phyloP scores from a whole-genome alignment of 2,113 vertebrate genomes.

The Platanista minor region DNA sequence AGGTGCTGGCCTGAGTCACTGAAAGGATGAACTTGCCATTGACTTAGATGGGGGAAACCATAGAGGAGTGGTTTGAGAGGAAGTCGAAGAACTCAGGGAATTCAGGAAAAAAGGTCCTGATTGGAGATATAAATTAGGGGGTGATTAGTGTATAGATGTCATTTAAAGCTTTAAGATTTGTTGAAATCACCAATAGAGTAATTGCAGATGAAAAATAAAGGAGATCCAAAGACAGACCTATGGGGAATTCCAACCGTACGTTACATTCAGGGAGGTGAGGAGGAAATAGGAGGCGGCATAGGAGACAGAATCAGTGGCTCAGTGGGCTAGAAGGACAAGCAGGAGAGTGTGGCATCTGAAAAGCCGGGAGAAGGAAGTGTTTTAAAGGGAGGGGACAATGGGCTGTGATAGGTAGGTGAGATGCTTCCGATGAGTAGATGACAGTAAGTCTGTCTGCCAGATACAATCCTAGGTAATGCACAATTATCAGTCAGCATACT shows the following conservation, averaged over 20 bases:
- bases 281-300: not conserved
- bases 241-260: not conserved
- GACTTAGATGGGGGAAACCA: not conserved
- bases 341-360: not conserved
- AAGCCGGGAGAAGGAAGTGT: not conserved
- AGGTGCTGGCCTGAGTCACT: not conserved
- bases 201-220: not conserved
- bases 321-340: not conserved
- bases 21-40: not conserved
- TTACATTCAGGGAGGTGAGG: not conserved
- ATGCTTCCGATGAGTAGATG: not conserved
- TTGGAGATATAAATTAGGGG: not conserved
- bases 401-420: not conserved
- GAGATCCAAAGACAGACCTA: not conserved
- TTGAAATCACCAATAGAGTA: not conserved
- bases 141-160: not conserved
- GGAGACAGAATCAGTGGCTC: not conserved
- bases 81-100: not conserved
- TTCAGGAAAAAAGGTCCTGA: not conserved
- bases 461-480: not conserved
- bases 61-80: not conserved
- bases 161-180: not conserved
- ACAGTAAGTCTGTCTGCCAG: not conserved
- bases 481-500: not conserved
- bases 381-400: not conserved